Evolutionary conservation across 2,888 invertebrate genomes (phyloP), one percentile per base, ranked within the genome.

Genomic region (Eumerus sabulonum): DNA sequence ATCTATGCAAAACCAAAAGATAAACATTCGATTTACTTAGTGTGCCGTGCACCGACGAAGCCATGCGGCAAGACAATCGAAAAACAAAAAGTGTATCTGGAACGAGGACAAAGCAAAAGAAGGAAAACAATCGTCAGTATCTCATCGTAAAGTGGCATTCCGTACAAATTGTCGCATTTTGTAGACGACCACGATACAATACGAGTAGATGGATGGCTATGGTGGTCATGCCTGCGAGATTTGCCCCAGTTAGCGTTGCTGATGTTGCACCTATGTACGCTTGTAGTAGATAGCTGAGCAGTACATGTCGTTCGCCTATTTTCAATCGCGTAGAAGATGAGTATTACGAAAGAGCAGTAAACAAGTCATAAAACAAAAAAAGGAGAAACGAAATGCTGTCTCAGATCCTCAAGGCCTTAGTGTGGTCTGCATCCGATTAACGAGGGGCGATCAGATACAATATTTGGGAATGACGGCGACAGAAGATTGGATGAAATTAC

Each of bases 201-300:
- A n/a, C n/a, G n/a, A n/a, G n/a, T n/a, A n/a, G n/a, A 16, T 62
- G 13, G 51, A 17, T 17, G 56, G 17, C 19, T 40, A 50, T 38
- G 16, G 36, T 42, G 54, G 36, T 3, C 19, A 50, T 17, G 17
- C 12, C 27, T 77, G 18, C 54, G 57, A 38, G 45, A 79, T 73
- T 59, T 68, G 68, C 53, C 68, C 74, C 74, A 74, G 68, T 79
- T 70, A 79, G 50, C 19, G 27, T 27, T 27, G 27, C 7, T 27
- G 27, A 27, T 27, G 42, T 54, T 70, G 64, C 79, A 79, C 59
- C 60, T 68, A 64, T 62, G 42, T 42, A 60, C 27, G 60, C n/a
- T 36, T 9, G 27, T 16, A n/a, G 48, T 45, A 45, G 62, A 16
- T 13, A n/a, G n/a, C n/a, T 27, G 27, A 27, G 17, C 76, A 53